Evolutionary conservation across 1,140 invertebrate species (phyloP).

Genomic region (Cataglyphis hispanica): DNA sequence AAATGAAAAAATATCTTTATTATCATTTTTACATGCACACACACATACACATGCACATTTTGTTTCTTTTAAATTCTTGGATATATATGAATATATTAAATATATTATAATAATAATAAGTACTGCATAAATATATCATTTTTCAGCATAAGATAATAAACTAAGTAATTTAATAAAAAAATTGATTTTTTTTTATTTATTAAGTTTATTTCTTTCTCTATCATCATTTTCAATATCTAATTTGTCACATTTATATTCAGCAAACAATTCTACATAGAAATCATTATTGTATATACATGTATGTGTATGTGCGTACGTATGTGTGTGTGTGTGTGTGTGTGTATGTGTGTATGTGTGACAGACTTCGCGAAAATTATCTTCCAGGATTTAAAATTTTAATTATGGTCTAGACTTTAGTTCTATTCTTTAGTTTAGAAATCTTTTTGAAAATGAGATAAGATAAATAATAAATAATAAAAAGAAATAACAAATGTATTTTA

Average conservation of each 20-base stretch:
- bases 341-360: not conserved
- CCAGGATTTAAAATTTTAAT: not conserved
- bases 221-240: not conserved
- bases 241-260: slow-evolving; percentile 21
- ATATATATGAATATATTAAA: not conserved
- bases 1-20: slow-evolving; percentile 3
- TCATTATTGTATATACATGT: not conserved
- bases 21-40: not conserved
- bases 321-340: too few relatives aligned
- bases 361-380: not conserved
- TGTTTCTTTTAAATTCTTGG: not conserved
- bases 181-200: slow-evolving; percentile 30
- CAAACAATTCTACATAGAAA: slow-evolving; percentile 9
- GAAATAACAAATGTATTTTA: not conserved
- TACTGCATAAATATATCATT: not conserved
- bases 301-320: too few relatives aligned
- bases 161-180: slow-evolving; percentile 15
- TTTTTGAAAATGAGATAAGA: not conserved
- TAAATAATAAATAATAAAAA: not conserved
- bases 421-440: not conserved
- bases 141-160: slow-evolving; percentile 4
- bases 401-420: not conserved
- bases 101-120: not conserved
- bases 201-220: slow-evolving; percentile 7
- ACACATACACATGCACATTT: too few relatives aligned